Base-by-base conservation (phyloP, 2,797 vertebrate species). In the Botia almorhae region DNA sequence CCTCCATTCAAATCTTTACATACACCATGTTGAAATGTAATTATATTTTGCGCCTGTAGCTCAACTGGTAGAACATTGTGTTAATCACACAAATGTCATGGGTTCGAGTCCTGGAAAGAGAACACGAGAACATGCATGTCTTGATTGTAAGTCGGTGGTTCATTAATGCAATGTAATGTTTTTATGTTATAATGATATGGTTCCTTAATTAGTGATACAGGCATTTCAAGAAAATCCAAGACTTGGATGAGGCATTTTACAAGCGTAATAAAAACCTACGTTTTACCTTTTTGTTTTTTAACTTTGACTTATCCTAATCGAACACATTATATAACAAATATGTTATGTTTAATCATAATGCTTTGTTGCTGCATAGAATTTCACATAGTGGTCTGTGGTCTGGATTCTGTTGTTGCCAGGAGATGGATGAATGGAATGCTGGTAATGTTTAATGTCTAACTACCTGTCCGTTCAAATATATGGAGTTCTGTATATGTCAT, bases 391-490 rank as follows among this genome's bases (percentile, higher is more conserved):
- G 96, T 98, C 14, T 97, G 96, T 92, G 97, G 97, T 51, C 88
- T 98, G 88, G 96, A 98, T 87, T 98, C 97, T 36, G 90, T 97
- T 85, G 88, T 98, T 88, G 96, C 96, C 88, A 94, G 96, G 92
- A 95, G 96, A 89, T 98, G 96, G 96, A 96, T 98, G 90, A 98
- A 97, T 89, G 96, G 96, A 81, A 97, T 97, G 96, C 94, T 98
- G 96, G 96, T 98, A 94, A 86, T 78, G 46, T 68, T 72, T 39
- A 58, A 16, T 19, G 39, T 14, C 43, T 8, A 46, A 11, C 12
- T 17, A 26, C 14, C 3, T 13, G 29, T 51, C 50, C 0, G 19
- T 46, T 46, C 43, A 50, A 43, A 0, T 69, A 69, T 70, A 14
- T 21, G 46, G 36, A 1, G 11, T 76, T 16, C 1, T 13, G 10